Percentiles rank a stretch among this genome's conserved stretches.
These are phyloP conservation scores for Tricholauxania praeusta DNA, from an alignment of 2,888 invertebrate genomes.

Conservation along the genomic window DNA sequence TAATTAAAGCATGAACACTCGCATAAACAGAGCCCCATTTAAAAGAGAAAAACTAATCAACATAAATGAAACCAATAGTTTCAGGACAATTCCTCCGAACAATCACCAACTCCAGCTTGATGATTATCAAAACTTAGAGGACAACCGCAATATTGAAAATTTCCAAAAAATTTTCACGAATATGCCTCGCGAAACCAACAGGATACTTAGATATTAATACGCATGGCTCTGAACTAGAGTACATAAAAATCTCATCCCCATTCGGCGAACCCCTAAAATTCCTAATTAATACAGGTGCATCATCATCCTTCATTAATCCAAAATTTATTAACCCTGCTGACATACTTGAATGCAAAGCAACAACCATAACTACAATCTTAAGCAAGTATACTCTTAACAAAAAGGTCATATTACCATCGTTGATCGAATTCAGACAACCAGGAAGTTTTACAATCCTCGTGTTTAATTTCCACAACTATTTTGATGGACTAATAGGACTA, in stretches of 20 bases:
- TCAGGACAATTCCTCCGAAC: conserved; percentile 5
- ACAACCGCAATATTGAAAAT: conserved; percentile 22
- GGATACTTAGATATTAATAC: conserved; percentile 41
- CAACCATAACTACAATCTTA: conserved; percentile 27
- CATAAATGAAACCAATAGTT: conserved; percentile 10
- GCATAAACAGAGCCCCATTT: background rate
- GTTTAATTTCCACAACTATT: conserved; percentile 42
- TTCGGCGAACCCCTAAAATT: conserved; percentile 40
- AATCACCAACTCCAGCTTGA: background rate
- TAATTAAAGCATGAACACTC: too few relatives aligned
- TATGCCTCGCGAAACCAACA: conserved; percentile 35
- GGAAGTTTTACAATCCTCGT: conserved; percentile 36
- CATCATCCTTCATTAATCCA: conserved; percentile 40
- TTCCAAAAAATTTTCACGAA: conserved; percentile 34
- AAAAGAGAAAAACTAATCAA: conserved; percentile 17
- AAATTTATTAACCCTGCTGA: conserved; percentile 26
- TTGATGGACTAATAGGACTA: conserved; percentile 22
- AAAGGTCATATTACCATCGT: conserved; percentile 29
- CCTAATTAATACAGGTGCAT: conserved; percentile 40
- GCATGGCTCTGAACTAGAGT: conserved; percentile 35
- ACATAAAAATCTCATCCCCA: conserved; percentile 39
- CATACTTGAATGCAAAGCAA: conserved; percentile 5
- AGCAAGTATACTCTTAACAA: conserved; percentile 30
- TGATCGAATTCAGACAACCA: conserved; percentile 34
- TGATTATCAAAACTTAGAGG: background rate